Evolutionary conservation across 2,113 vertebrate species (phyloP).

Genomic region (Phyllopteryx taeniolatus): DNA sequence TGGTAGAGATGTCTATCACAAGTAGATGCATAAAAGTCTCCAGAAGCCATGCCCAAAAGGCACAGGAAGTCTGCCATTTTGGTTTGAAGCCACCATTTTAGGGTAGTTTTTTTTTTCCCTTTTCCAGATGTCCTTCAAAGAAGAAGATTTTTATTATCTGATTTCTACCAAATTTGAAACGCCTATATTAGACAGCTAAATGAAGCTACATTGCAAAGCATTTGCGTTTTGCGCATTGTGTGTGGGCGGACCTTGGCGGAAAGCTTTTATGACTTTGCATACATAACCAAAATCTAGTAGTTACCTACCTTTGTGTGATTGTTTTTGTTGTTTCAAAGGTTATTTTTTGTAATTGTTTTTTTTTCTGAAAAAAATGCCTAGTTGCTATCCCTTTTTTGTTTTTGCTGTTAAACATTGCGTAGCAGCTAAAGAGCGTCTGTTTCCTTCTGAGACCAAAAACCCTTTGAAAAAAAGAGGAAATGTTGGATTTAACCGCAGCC

Average conservation of each 20-base stretch:
- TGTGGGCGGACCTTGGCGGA: no score
- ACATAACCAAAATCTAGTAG: no score
- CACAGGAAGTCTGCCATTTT: background rate
- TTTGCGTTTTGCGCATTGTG: no score
- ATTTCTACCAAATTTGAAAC: background rate
- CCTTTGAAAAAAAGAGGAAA: conserved; percentile 1
- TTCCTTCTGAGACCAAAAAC: background rate
- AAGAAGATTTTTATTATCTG: no score
- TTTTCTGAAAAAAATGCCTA: background rate
- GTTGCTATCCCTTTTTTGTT: background rate
- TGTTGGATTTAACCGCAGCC: background rate
- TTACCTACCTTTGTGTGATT: no score
- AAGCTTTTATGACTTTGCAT: no score
- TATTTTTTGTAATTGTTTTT: background rate
- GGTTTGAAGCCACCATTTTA: background rate
- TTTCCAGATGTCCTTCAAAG: no score
- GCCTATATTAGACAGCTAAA: no score
- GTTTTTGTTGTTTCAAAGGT: background rate
- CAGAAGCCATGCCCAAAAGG: background rate
- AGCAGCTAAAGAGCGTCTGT: background rate
- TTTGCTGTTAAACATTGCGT: background rate
- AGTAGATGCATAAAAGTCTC: background rate
- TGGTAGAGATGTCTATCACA: no score
- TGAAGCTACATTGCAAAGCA: no score
- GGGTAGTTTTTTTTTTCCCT: background rate